Evolutionary conservation across 1,140 invertebrate species (phyloP), one percentile per base, ranked within the genome.

Genomic region (Teleogryllus occipitalis): DNA sequence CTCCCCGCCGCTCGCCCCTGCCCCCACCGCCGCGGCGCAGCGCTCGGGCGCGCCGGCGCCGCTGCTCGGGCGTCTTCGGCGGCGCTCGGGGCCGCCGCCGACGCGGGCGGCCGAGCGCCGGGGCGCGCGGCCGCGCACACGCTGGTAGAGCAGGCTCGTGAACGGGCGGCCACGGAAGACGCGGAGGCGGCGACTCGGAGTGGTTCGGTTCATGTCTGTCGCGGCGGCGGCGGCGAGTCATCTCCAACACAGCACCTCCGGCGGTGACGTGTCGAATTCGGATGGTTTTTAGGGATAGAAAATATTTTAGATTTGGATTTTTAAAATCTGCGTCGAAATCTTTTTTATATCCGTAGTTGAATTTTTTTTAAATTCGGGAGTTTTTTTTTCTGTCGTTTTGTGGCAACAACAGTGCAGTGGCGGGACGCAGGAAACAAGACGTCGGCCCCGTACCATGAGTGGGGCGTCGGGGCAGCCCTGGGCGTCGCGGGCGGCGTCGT

Each of bases 271-370:
- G 54, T 65, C 7, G 10, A 65, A 14, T 65, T 2, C 54, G 54
- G 5, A 39, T 65, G 54, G 54, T 14, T 65, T 65, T 65, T 65
- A 14, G 7, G 10, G 54, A 65, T 65, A 65, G 18, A 65, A n/a
- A 65, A 65, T 14, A 65, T 65, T 65, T 65, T 65, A 65, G 54
- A 65, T 65, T 65, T 65, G 54, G 54, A 65, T 65, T 65, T 54
- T 65, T 65, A 14, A 65, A 18, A 10, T 18, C 10, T 10, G 54
- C 54, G 54, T 65, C 18, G 54, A 65, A 65, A 65, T 65, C 54
- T 65, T 65, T 54, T 54, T 65, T 65, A 14, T 65, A 65, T 18
- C 18, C 54, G 54, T 14, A 10, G 54, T 65, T 65, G 10, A 65
- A 65, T 14, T 65, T 65, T 18, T 14, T 65, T 65, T 65, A 14